Evolutionary conservation across 2,888 invertebrate genomes (phyloP), one percentile per base, ranked within the genome.

Genomic region (Hydroisotoma schaefferi): DNA sequence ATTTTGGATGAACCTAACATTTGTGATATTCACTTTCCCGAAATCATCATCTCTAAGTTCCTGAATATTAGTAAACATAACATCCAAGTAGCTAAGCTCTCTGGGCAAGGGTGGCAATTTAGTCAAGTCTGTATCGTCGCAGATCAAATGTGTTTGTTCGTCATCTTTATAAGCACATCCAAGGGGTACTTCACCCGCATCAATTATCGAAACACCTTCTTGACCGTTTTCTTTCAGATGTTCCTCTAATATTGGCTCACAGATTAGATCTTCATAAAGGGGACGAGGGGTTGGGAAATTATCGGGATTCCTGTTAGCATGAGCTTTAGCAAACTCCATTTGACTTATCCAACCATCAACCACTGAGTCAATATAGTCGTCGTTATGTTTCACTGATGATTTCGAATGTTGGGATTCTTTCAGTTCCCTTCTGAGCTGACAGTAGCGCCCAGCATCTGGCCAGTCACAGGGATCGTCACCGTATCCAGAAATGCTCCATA

Each of bases 61-160:
- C 27, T 60, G n/a, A 25, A 66, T 61, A 28, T 18, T 33, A 0
- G 66, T 63, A 6, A 46, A 29, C 10, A 38, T 46, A 18, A 67
- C n/a, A n/a, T 55, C 49, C n/a, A 67, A 49, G 20, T 38, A 38
- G 2, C 37, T n/a, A 0, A 56, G 33, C 8, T 26, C 2, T 2
- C 26, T 1, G 15, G 63, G 58, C 3, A 61, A 43, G 10, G 20
- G n/a, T 23, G 69, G 69, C 15, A 68, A 55, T n/a, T 27, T n/a
- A 10, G 59, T 63, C 20, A 69, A 56, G 5, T 51, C 22, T 15
- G 40, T 37, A 22, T 57, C 46, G 6, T 27, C 40, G 33, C 65
- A 67, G 23, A 29, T 29, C n/a, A 63, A 20, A 12, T 51, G 6
- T 20, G 23, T 43, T 2, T 37, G 23, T 6, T 3, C 6, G 20